Evolutionary conservation across 2,888 invertebrate genomes (phyloP).

Genomic region (Plagiodera versicolora): DNA sequence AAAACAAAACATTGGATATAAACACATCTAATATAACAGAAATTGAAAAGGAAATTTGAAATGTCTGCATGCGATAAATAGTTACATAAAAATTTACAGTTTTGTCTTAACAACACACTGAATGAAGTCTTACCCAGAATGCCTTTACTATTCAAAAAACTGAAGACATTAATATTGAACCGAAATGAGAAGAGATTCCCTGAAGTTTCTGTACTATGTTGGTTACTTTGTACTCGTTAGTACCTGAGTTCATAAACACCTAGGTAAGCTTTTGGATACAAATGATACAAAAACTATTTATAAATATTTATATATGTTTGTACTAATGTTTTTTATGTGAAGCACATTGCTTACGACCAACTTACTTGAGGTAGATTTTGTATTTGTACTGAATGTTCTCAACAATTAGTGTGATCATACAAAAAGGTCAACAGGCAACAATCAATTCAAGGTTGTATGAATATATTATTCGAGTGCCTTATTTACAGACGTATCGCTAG

Average conservation of each 20-base stretch:
- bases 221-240: conserved; percentile 39
- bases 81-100: conserved; percentile 10
- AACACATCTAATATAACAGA: background rate
- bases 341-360: conserved; percentile 32
- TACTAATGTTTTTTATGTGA: conserved; percentile 40
- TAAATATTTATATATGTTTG: conserved; percentile 39
- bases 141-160: conserved; percentile 25
- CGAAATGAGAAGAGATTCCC: conserved; percentile 42
- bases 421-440: conserved; percentile 45
- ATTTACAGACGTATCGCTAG: conserved; percentile 34
- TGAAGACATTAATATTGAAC: conserved; percentile 21
- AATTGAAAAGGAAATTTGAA: background rate
- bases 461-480: conserved; percentile 46
- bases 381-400: conserved; percentile 44
- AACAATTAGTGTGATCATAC: conserved; percentile 36
- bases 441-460: conserved; percentile 38
- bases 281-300: conserved; percentile 41
- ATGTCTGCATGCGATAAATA: background rate
- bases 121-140: conserved; percentile 36
- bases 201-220: conserved; percentile 33
- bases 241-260: conserved; percentile 46
- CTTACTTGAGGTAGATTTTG: conserved; percentile 48
- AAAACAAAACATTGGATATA: background rate
- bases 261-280: conserved; percentile 44
- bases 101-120: conserved; percentile 16